Percentiles rank a stretch among this genome's conserved stretches.
phyloP scores from a whole-genome alignment of 2,888 invertebrate genomes.

The Melieria crassipennis region DNA sequence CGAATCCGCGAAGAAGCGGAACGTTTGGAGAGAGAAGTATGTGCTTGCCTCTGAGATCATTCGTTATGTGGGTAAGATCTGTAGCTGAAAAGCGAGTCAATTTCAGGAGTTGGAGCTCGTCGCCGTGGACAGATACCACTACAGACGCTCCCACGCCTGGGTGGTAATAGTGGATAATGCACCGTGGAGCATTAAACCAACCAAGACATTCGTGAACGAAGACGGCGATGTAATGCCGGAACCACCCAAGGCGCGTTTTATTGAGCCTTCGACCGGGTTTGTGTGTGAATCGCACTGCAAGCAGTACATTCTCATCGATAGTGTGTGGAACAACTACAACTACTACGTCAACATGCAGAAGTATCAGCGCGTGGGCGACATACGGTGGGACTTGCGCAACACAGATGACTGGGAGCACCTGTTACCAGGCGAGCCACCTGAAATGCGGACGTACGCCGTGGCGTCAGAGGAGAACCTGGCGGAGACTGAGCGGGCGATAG shows the following conservation, averaged over 20 bases:
- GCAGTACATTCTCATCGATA: conserved; percentile 81
- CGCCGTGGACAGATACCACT: conserved; percentile 73
- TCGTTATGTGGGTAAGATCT: no score
- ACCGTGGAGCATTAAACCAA: conserved; percentile 58
- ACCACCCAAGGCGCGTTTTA: conserved; percentile 72
- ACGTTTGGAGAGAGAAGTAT: conserved; percentile 54
- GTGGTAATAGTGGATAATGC: conserved; percentile 72
- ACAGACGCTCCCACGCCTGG: conserved; percentile 85
- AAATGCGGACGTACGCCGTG: conserved; percentile 58
- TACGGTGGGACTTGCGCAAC: conserved; percentile 74
- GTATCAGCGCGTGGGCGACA: conserved; percentile 65
- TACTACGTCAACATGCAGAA: conserved; percentile 81
- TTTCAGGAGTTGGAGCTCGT: conserved; percentile 67
- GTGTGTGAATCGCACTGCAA: conserved; percentile 69
- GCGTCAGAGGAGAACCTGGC: conserved; percentile 68
- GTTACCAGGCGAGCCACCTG: conserved; percentile 75
- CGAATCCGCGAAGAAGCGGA: conserved; percentile 60
- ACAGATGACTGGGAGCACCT: conserved; percentile 77
- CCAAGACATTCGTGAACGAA: conserved; percentile 50
- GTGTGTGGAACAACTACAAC: conserved; percentile 87
- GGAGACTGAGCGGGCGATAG: conserved; percentile 63
- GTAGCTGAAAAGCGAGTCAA: no score
- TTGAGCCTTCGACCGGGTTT: conserved; percentile 86
- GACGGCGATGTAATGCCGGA: conserved; percentile 57
- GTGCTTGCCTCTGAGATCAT: no score